Evolutionary conservation across 2,797 vertebrate genomes (phyloP), one percentile per base, ranked within the genome.

Genomic region (Cirrhinus mrigala): DNA sequence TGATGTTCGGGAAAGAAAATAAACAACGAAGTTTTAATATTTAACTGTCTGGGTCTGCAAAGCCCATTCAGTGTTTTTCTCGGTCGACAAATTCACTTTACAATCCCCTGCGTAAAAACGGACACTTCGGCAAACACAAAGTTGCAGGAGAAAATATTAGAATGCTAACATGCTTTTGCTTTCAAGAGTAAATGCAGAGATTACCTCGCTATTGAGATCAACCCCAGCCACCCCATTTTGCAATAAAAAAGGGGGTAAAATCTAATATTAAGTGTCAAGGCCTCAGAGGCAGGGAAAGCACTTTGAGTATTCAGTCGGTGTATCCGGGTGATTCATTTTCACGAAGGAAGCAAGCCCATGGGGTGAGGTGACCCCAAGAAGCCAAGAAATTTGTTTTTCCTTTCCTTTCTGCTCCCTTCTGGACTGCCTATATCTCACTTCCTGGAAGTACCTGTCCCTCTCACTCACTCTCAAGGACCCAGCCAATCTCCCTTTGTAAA

Each of bases 401-500:
- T 87, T 79, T 54, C 66, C 76, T 58, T 80, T 40, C 79, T 85
- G 86, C 86, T 91, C 87, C 81, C 78, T 88, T 93, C 95, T 94
- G 94, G 96, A 97, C 96, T 95, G 95, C 96, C 96, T 96, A 97
- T 97, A 97, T 98, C 96, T 97, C 96, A 98, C 96, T 97, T 97
- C 95, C 96, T 96, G 91, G 96, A 97, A 97, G 95, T 96, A 96
- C 95, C 96, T 98, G 97, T 98, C 97, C 96, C 96, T 94, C 94
- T 94, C 94, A 94, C 94, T 98, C 96, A 95, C 96, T 97, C 95
- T 98, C 96, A 98, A 98, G 97, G 96, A 97, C 97, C 96, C 93
- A 96, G 96, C 96, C 97, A 98, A 99, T 99, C 97, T 98, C 96
- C 96, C 97, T 99, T 97, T 97, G 97, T 98, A 99, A 99, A 99